Percentiles rank a stretch among this genome's conserved stretches.
These are phyloP conservation scores for Gracilinanus agilis DNA, from an alignment of 2,113 vertebrate genomes.

Conservation along the genomic window DNA sequence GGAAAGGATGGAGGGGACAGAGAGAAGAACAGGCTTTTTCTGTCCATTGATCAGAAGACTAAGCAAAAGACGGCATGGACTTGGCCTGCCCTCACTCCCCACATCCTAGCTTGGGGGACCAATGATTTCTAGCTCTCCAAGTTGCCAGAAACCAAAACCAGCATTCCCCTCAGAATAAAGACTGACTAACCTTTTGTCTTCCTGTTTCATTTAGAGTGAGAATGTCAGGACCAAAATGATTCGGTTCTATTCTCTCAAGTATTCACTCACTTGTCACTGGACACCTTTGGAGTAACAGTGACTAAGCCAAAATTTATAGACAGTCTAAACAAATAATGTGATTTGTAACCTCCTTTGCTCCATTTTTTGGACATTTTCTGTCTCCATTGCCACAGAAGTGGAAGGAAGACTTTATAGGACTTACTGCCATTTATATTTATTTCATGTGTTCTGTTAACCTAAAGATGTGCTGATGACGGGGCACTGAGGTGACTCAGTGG, in stretches of 20 bases:
- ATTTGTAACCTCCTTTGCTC: not conserved
- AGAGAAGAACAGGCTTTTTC: not conserved
- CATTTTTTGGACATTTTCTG: not conserved
- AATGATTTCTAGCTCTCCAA: not conserved
- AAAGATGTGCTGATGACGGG: not conserved
- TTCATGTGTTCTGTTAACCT: not conserved
- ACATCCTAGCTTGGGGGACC: not conserved
- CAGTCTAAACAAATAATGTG: not conserved
- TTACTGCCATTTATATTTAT: not conserved
- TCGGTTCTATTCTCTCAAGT: not conserved
- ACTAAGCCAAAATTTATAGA: not conserved
- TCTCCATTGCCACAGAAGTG: not conserved
- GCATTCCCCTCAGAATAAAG: not conserved
- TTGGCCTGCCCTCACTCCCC: not conserved
- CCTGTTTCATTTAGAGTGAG: not conserved
- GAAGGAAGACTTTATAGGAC: not conserved
- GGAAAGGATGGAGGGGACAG: too few species aligned
- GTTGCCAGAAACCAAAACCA: not conserved
- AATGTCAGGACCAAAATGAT: not conserved
- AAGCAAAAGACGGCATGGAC: not conserved
- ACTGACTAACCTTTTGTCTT: not conserved
- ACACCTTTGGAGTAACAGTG: not conserved
- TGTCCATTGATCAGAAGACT: not conserved
- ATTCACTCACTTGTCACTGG: not conserved
- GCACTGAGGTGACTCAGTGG: too few species aligned